Percentiles rank a stretch among this genome's conserved stretches.
Evolutionary conservation across 2,797 vertebrate genomes (phyloP).

Genomic region (Gymnoscopelus braueri): DNA sequence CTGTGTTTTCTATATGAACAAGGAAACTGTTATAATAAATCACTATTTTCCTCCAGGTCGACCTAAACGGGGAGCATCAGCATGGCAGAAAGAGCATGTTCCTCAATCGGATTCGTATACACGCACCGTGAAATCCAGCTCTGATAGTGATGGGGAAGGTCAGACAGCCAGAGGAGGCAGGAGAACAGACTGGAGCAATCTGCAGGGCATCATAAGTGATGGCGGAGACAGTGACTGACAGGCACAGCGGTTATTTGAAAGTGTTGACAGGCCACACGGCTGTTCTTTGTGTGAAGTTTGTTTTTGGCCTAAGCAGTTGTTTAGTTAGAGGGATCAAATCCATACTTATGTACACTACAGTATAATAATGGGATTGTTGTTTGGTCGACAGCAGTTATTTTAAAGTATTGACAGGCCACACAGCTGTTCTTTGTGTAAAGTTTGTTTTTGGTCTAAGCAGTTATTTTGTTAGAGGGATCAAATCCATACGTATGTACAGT

Average conservation of each 20-base stretch:
- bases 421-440: neutral
- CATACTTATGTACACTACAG: too few species aligned
- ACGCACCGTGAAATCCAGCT: slow-evolving; percentile 69
- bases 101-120: slow-evolving; percentile 61
- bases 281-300: neutral
- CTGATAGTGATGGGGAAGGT: slow-evolving; percentile 68
- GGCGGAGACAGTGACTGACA: slow-evolving; percentile 84
- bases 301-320: neutral
- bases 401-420: neutral
- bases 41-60: slow-evolving; percentile 76
- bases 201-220: slow-evolving; percentile 89
- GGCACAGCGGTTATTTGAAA: neutral
- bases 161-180: slow-evolving; percentile 29
- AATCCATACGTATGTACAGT: too few species aligned
- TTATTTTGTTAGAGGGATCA: neutral
- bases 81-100: slow-evolving; percentile 29
- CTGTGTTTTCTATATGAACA: too few species aligned
- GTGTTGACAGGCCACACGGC: neutral
- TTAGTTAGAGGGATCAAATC: neutral
- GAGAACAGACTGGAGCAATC: slow-evolving; percentile 82
- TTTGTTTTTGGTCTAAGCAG: neutral
- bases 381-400: neutral
- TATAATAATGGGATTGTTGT: too few species aligned
- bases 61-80: slow-evolving; percentile 67
- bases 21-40: neutral